These are phyloP conservation scores for Sardinella longiceps DNA, from an alignment of 2,797 vertebrate genomes.

Conservation along the genomic window DNA sequence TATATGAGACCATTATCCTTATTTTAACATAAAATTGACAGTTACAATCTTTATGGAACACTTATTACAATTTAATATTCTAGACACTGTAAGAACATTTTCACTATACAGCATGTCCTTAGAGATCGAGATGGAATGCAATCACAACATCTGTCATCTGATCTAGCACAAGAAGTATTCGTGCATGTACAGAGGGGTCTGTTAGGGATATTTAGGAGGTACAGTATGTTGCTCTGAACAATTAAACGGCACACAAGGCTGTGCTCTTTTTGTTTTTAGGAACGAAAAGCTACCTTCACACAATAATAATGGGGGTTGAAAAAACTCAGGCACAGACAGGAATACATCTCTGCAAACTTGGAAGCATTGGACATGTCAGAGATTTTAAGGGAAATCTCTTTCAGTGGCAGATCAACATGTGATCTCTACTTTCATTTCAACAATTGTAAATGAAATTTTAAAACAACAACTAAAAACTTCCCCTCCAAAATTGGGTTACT, in stretches of 20 bases:
- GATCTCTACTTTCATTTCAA: neutral
- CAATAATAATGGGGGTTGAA: conserved; percentile 48
- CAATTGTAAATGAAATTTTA: conserved; percentile 60
- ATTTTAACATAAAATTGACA: conserved; percentile 23
- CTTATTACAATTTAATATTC: conserved; percentile 25
- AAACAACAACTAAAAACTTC: conserved; percentile 47
- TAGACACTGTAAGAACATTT: conserved; percentile 22
- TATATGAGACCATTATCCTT: conserved; percentile 6
- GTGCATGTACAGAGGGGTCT: conserved; percentile 7
- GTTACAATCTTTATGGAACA: conserved; percentile 23
- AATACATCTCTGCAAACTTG: conserved; percentile 71
- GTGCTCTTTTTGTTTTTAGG: conserved; percentile 5
- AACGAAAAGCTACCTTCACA: conserved; percentile 22
- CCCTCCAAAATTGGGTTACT: neutral
- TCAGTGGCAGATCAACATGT: conserved; percentile 27
- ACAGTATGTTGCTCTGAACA: conserved; percentile 20
- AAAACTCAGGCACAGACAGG: conserved; percentile 78
- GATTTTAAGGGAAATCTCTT: neutral
- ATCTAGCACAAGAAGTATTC: conserved; percentile 15
- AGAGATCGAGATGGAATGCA: conserved; percentile 13
- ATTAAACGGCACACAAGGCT: neutral
- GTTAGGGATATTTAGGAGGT: conserved; percentile 21
- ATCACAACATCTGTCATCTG: conserved; percentile 10
- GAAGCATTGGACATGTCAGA: conserved; percentile 68
- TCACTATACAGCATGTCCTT: conserved; percentile 15